Percentiles rank a stretch among this genome's conserved stretches.
These are phyloP conservation scores for Channa argus DNA, from an alignment of 2,113 vertebrate genomes.

Conservation along the genomic window DNA sequence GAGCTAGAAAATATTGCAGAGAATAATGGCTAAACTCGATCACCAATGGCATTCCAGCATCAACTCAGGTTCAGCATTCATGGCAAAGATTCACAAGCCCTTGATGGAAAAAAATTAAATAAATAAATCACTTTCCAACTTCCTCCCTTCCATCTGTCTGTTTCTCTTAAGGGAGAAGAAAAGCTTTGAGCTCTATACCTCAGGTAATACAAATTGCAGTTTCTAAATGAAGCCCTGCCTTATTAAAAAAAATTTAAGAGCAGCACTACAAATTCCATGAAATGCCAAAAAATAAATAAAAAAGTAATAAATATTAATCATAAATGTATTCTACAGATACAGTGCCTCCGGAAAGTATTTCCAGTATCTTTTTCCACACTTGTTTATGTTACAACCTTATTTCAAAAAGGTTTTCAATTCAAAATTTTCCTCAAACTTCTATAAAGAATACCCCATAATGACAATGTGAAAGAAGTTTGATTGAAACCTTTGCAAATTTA, in stretches of 20 bases:
- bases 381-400: too few relatives aligned
- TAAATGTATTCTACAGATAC: too few relatives aligned
- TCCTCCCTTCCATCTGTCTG: conserved; percentile 4
- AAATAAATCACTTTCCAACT: conserved; percentile 8
- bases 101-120: conserved; percentile 42
- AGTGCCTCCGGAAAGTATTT: too few relatives aligned
- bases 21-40: conserved; percentile 28
- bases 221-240: neutral
- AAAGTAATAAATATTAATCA: too few relatives aligned
- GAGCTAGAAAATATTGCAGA: neutral
- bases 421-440: too few relatives aligned
- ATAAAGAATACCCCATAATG: too few relatives aligned
- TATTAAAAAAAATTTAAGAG: neutral
- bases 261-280: neutral
- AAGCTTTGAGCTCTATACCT: conserved; percentile 1
- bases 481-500: too few relatives aligned
- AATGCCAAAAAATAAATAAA: too few relatives aligned
- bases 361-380: too few relatives aligned
- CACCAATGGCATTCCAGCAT: conserved; percentile 23
- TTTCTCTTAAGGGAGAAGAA: conserved; percentile 11
- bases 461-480: too few relatives aligned
- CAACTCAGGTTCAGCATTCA: conserved; percentile 27
- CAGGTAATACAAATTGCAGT: conserved; percentile 6
- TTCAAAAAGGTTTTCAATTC: too few relatives aligned
- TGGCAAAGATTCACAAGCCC: conserved; percentile 37